These are phyloP conservation scores for Diorhabda elongata DNA, from an alignment of 1,140 invertebrate species.

Conservation along the genomic window DNA sequence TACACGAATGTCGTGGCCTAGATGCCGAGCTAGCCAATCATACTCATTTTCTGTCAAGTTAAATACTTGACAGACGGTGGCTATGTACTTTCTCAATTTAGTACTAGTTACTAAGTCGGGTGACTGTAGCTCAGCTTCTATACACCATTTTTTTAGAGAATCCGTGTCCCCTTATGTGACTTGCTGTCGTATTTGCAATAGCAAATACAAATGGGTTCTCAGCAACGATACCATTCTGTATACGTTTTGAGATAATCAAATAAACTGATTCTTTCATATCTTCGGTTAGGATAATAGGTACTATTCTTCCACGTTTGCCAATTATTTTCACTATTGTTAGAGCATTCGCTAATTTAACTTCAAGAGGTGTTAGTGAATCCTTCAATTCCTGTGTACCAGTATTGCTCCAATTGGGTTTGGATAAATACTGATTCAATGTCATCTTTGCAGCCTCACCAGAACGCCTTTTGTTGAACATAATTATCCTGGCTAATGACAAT, in stretches of 20 bases:
- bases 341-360: conserved; percentile 12
- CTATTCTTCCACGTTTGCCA: conserved; percentile 18
- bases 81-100: conserved; percentile 17
- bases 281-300: conserved; percentile 16
- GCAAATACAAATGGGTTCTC: conserved; percentile 4
- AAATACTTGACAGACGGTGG: conserved; percentile 17
- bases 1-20: conserved; percentile 15
- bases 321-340: conserved; percentile 19
- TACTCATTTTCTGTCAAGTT: conserved; percentile 14
- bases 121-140: conserved; percentile 10
- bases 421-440: neutral
- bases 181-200: neutral
- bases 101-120: conserved; percentile 16
- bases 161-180: conserved; percentile 18
- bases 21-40: conserved; percentile 19
- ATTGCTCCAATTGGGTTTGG: conserved; percentile 12
- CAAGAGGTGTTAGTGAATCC: conserved; percentile 15
- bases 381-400: conserved; percentile 11
- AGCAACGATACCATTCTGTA: conserved; percentile 1
- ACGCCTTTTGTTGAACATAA: conserved; percentile 20
- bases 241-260: conserved; percentile 7
- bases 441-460: conserved; percentile 19
- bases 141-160: conserved; percentile 15
- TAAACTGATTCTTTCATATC: conserved; percentile 19
- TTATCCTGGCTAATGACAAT: conserved; percentile 6